Percentiles rank a stretch among this genome's conserved stretches.
Evolutionary conservation across 2,113 vertebrate genomes (phyloP).

Genomic region (Cynoglossus semilaevis): DNA sequence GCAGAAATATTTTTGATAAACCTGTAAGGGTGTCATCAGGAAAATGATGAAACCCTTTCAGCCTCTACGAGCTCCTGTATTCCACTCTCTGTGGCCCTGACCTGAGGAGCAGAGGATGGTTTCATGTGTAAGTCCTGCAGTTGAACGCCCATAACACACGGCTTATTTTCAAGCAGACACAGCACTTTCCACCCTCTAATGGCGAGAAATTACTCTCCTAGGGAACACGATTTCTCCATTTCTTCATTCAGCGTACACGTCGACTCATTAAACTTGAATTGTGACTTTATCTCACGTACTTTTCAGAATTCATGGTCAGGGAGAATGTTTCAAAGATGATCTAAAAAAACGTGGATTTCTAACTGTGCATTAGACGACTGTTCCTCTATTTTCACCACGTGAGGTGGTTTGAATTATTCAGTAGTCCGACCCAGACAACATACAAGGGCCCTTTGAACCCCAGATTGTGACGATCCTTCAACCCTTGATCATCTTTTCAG

Average conservation of each 20-base stretch:
- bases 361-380: constrained; percentile 34
- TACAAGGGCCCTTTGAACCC: constrained; percentile 13
- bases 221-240: constrained; percentile 48
- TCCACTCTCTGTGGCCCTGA: not conserved
- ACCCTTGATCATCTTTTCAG: constrained; percentile 31
- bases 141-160: constrained; percentile 8
- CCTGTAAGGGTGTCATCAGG: not conserved
- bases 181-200: constrained; percentile 31
- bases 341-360: constrained; percentile 51
- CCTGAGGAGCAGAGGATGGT: not conserved
- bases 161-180: constrained; percentile 31
- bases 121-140: constrained; percentile 7
- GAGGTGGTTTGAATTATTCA: constrained; percentile 59
- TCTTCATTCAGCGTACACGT: constrained; percentile 51
- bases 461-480: constrained; percentile 22
- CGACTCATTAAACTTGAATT: constrained; percentile 64
- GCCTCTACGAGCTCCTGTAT: not conserved
- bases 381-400: constrained; percentile 39
- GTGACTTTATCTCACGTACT: constrained; percentile 41
- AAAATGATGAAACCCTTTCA: not conserved
- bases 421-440: constrained; percentile 21
- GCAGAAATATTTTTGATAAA: not conserved
- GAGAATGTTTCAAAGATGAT: constrained; percentile 42
- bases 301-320: constrained; percentile 37
- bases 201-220: constrained; percentile 32